Conservation (phyloP, 2,113 vertebrate species). For the Coryphaenoides rupestris region DNA sequence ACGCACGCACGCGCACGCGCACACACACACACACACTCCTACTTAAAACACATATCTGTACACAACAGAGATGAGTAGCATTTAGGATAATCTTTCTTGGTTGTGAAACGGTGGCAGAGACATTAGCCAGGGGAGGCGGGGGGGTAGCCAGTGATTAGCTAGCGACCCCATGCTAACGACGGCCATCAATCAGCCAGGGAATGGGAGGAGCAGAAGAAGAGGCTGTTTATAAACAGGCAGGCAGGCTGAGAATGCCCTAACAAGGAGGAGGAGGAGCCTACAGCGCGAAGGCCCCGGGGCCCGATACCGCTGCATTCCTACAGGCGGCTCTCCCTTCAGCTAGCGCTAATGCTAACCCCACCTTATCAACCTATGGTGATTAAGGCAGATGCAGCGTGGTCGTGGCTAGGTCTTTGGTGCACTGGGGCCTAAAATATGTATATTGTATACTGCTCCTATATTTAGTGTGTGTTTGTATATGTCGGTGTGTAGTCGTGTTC, state of each 20-base stretch:
- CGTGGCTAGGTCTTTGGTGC: no score
- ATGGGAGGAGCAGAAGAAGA: slow-evolving; percentile 41
- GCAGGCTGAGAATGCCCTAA: slow-evolving; percentile 77
- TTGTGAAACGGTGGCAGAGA: slow-evolving; percentile 68
- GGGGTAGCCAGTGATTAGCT: slow-evolving; percentile 63
- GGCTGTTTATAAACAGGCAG: slow-evolving; percentile 74
- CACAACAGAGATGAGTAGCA: slow-evolving; percentile 32
- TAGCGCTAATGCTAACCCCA: no score
- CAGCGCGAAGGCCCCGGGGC: not conserved
- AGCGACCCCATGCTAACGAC: slow-evolving; percentile 51
- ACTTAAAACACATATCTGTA: slow-evolving; percentile 20
- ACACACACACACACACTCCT: slow-evolving; percentile 1
- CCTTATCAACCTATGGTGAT: no score
- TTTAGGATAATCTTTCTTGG: slow-evolving; percentile 23
- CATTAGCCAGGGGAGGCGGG: slow-evolving; percentile 38
- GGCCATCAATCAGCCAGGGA: slow-evolving; percentile 66
- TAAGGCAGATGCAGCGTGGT: no score
- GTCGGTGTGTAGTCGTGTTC: no score
- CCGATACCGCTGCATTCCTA: not conserved
- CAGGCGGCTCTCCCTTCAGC: not conserved
- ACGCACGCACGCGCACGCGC: not conserved
- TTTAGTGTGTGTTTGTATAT: no score
- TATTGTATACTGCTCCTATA: no score
- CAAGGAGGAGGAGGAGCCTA: slow-evolving; percentile 55
- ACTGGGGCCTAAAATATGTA: no score